Evolutionary conservation across 1,140 invertebrate genomes (phyloP).

Genomic region (Oryctes rhinoceros): DNA sequence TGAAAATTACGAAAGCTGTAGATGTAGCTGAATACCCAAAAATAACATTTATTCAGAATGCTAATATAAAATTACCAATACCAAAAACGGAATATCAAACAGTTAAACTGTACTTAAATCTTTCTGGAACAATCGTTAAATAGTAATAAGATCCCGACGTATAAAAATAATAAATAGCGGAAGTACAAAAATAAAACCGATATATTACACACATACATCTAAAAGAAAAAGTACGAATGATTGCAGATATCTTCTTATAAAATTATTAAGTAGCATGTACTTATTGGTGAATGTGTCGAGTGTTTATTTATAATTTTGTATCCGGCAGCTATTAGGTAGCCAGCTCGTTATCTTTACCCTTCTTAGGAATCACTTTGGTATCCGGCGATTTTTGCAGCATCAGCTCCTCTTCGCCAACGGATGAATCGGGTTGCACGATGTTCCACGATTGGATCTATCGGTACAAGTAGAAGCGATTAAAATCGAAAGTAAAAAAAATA

Average conservation of each 20-base stretch:
- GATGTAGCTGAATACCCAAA: too few relatives aligned
- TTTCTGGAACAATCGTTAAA: neutral
- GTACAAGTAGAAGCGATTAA: neutral
- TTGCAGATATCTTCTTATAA: neutral
- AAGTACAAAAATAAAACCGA: conserved; percentile 15
- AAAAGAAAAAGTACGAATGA: neutral
- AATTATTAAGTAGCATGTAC: conserved; percentile 1
- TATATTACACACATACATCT: neutral
- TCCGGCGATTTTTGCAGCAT: conserved; percentile 48
- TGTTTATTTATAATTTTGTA: neutral
- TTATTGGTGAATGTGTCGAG: neutral
- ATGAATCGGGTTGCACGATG: conserved; percentile 45
- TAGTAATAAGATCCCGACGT: neutral
- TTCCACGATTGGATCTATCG: conserved; percentile 56
- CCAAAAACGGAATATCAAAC: neutral
- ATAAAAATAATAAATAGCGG: neutral
- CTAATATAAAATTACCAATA: neutral
- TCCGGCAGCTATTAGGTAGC: neutral
- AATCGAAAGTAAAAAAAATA: neutral
- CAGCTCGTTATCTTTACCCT: neutral
- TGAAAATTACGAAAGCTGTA: too few relatives aligned
- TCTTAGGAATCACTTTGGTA: conserved; percentile 36
- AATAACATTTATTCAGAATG: too few relatives aligned
- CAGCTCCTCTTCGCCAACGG: conserved; percentile 51
- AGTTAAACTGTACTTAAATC: neutral